A percentile compares a stretch with the other conserved stretches of the same genome.
Evolutionary conservation across 2,113 vertebrate genomes (phyloP).

Genomic region (Dipodomys ordii): DNA sequence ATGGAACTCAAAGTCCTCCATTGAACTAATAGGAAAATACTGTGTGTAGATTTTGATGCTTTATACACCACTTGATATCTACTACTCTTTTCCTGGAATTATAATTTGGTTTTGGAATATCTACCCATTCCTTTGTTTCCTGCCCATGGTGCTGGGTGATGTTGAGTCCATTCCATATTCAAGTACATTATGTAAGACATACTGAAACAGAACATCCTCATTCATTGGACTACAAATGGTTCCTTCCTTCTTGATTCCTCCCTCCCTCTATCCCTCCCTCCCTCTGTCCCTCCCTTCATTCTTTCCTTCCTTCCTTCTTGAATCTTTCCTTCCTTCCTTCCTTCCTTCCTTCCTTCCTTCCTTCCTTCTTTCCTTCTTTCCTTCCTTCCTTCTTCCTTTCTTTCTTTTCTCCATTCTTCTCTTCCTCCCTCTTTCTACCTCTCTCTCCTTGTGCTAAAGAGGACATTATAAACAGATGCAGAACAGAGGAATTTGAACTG

Average conservation of each 20-base stretch:
- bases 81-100: neutral
- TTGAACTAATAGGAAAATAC: neutral
- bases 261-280: neutral
- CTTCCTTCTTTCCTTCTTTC: too few species aligned
- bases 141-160: neutral
- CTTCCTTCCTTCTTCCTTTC: too few species aligned
- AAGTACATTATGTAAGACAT: neutral
- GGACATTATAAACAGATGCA: neutral
- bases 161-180: neutral
- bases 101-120: neutral
- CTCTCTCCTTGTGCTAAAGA: too few species aligned
- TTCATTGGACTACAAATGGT: neutral
- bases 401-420: too few species aligned
- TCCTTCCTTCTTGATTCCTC: neutral
- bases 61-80: neutral
- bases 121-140: neutral
- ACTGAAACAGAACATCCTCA: neutral
- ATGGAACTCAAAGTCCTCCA: neutral
- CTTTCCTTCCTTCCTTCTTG: too few species aligned
- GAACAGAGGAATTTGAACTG: neutral
- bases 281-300: too few species aligned
- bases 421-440: too few species aligned
- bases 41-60: neutral
- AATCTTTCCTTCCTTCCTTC: too few species aligned
- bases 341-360: too few species aligned